phyloP scores from a whole-genome alignment of 2,888 invertebrate species.

The Caenorhabditis sp. region DNA sequence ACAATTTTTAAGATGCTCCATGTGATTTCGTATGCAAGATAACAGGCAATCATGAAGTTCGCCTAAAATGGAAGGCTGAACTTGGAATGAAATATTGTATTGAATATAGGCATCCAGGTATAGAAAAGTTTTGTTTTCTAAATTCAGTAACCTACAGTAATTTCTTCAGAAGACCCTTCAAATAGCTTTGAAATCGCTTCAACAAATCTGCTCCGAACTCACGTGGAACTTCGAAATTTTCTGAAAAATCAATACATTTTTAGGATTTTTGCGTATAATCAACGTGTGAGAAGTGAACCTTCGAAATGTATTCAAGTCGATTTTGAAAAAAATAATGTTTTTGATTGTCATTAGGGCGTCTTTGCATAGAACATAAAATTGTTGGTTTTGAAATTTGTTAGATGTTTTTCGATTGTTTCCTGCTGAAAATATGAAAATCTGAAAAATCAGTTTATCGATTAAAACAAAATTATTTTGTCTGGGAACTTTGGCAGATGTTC shows the following conservation, averaged over 20 bases:
- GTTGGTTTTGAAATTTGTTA: too few species aligned
- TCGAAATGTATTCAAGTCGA: slow-evolving; percentile 21
- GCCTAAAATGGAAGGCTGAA: slow-evolving; percentile 43
- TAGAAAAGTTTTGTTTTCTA: neutral
- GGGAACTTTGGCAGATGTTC: too few species aligned
- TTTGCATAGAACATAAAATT: too few species aligned
- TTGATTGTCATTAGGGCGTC: neutral
- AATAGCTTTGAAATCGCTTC: slow-evolving; percentile 29
- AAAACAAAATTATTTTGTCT: too few species aligned
- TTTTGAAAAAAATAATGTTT: neutral
- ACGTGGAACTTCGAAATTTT: slow-evolving; percentile 43
- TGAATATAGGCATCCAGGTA: slow-evolving; percentile 39
- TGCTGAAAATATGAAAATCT: too few species aligned
- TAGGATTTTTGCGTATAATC: slow-evolving; percentile 47
- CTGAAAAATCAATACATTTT: slow-evolving; percentile 30
- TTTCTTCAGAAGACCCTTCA: slow-evolving; percentile 20
- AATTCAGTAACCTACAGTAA: too few species aligned
- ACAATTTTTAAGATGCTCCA: slow-evolving; percentile 32
- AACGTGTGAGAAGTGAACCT: slow-evolving; percentile 40
- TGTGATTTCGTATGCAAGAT: slow-evolving; percentile 24
- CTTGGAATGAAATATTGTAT: slow-evolving; percentile 43
- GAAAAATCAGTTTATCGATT: too few species aligned
- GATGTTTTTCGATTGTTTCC: too few species aligned
- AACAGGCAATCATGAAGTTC: slow-evolving; percentile 39
- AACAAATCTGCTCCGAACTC: slow-evolving; percentile 32